These are phyloP conservation scores for Rapana venosa DNA, from an alignment of 2,888 invertebrate species.

Conservation along the genomic window DNA sequence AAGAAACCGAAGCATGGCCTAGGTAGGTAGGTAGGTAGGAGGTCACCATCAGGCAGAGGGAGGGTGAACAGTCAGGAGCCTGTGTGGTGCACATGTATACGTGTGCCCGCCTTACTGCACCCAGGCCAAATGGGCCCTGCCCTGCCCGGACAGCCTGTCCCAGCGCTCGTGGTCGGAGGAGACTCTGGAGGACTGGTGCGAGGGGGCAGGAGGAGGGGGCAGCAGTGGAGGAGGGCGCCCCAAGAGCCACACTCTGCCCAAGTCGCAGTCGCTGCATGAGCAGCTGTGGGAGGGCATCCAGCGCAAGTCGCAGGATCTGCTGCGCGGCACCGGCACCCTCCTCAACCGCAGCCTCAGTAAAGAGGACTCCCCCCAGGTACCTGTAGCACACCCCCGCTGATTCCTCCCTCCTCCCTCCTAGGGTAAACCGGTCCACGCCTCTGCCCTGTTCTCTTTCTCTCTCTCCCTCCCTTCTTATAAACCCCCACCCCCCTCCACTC, in stretches of 20 bases:
- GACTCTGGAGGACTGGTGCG: conserved; percentile 69
- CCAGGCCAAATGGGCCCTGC: conserved; percentile 71
- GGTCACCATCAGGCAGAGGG: too few species aligned
- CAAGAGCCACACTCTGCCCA: conserved; percentile 71
- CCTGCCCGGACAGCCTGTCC: conserved; percentile 60
- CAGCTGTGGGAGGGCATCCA: conserved; percentile 73
- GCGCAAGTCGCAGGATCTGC: conserved; percentile 72
- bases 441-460: neutral
- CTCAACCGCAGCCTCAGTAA: conserved; percentile 69
- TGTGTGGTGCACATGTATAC: too few species aligned
- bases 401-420: neutral
- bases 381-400: neutral
- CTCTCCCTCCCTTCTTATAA: neutral
- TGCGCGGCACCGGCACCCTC: conserved; percentile 70
- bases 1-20: too few species aligned
- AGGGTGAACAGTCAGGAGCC: too few species aligned
- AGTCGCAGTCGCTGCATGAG: conserved; percentile 69
- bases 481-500: neutral
- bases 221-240: conserved; percentile 57
- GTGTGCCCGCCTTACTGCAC: conserved; percentile 19
- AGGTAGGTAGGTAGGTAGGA: too few species aligned
- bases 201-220: conserved; percentile 61
- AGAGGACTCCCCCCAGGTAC: conserved; percentile 62
- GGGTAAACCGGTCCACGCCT: neutral
- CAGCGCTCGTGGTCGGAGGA: conserved; percentile 68